Evolutionary conservation across 2,797 vertebrate species (phyloP).

Genomic region (Oreochromis grahami): DNA sequence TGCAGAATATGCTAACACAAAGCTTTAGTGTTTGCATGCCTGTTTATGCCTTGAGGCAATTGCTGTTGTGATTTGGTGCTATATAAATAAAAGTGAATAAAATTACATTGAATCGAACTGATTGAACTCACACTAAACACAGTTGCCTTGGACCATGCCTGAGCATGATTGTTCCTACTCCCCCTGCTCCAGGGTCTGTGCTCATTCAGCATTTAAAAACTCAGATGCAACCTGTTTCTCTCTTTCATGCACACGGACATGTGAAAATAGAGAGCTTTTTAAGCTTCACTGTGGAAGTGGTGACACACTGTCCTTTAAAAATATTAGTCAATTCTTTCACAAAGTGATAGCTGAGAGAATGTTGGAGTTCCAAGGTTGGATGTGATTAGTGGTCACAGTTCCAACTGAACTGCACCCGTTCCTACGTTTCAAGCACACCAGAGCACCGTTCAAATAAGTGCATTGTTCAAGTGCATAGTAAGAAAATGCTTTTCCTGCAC

Average conservation of each 20-base stretch:
- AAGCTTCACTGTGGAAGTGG: background rate
- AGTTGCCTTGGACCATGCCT: background rate
- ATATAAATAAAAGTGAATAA: background rate
- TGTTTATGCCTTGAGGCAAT: background rate
- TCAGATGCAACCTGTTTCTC: background rate
- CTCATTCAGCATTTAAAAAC: background rate
- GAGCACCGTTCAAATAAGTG: background rate
- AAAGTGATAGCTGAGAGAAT: background rate
- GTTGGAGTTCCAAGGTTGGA: background rate
- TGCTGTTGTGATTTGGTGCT: background rate
- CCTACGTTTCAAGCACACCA: background rate
- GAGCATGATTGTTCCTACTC: background rate
- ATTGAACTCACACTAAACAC: background rate
- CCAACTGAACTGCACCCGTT: background rate
- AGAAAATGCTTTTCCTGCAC: background rate
- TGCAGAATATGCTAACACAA: background rate
- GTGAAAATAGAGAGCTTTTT: background rate
- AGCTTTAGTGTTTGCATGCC: background rate
- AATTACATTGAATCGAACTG: background rate
- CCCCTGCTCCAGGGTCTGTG: background rate
- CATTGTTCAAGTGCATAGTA: background rate
- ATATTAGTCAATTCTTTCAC: background rate
- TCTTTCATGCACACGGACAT: background rate
- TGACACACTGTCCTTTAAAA: background rate
- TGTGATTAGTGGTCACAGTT: background rate